Evolutionary conservation across 2,113 vertebrate genomes (phyloP).

Genomic region (Gadus chalcogrammus): DNA sequence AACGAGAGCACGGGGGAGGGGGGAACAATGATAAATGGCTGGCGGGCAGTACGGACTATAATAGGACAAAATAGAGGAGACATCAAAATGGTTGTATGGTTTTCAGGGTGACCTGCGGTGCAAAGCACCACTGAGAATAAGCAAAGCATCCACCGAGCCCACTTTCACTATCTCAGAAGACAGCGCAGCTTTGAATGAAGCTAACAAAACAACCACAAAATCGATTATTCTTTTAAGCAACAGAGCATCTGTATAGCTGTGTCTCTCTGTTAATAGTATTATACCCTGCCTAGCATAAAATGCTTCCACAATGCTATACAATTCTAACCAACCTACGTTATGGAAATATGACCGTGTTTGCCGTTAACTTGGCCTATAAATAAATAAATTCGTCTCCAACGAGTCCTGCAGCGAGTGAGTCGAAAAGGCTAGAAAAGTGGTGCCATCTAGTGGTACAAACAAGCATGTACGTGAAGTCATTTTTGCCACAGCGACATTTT

Average conservation of each 20-base stretch:
- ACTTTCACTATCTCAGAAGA: not conserved
- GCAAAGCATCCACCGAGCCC: slow-evolving; percentile 16
- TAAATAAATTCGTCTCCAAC: too few species aligned
- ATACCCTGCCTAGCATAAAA: too few species aligned
- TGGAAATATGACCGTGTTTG: too few species aligned
- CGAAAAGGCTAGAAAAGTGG: slow-evolving; percentile 17
- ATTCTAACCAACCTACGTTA: too few species aligned
- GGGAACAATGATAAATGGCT: slow-evolving; percentile 44
- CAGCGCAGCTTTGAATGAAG: not conserved
- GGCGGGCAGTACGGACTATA: slow-evolving; percentile 38
- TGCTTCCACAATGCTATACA: too few species aligned
- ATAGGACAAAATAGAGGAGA: slow-evolving; percentile 40
- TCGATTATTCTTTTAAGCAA: too few species aligned
- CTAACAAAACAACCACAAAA: too few species aligned
- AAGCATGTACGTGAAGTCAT: slow-evolving; percentile 18
- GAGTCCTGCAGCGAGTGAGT: too few species aligned
- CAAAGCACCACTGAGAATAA: slow-evolving; percentile 30
- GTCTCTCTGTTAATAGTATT: too few species aligned
- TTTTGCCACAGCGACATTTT: too few species aligned
- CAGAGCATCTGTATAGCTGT: too few species aligned
- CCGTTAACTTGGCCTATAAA: too few species aligned
- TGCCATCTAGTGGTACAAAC: slow-evolving; percentile 58
- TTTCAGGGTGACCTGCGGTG: slow-evolving; percentile 51
- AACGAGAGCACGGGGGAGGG: slow-evolving; percentile 16
- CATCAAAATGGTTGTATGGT: slow-evolving; percentile 32